A percentile compares a stretch with the other conserved stretches of the same genome.
These are phyloP conservation scores for Leptinotarsa defecta DNA, from an alignment of 1,140 invertebrate genomes.

Conservation along the genomic window DNA sequence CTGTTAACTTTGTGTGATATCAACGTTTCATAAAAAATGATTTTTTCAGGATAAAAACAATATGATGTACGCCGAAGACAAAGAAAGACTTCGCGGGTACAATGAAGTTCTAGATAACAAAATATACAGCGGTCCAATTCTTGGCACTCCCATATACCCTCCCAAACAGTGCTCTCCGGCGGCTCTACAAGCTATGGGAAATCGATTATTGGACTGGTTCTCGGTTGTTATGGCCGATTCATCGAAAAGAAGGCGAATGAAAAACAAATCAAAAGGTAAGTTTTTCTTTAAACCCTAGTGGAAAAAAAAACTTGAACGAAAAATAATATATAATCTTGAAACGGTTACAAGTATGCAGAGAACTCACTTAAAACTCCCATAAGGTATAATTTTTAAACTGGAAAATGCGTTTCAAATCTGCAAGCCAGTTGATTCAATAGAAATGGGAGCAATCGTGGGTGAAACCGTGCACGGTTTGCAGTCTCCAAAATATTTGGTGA, in stretches of 20 bases:
- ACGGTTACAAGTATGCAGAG: neutral
- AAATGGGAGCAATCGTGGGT: no score
- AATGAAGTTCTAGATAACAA: conserved; percentile 70
- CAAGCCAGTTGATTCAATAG: no score
- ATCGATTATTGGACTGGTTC: conserved; percentile 92
- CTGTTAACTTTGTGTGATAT: no score
- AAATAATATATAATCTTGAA: no score
- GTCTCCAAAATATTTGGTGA: no score
- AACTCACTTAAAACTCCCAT: neutral
- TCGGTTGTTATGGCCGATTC: conserved; percentile 86
- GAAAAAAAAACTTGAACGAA: neutral
- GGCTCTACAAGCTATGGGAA: conserved; percentile 83
- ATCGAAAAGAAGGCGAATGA: conserved; percentile 62
- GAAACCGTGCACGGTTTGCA: no score
- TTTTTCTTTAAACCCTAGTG: neutral
- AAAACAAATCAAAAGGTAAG: conserved; percentile 65
- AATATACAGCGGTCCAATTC: conserved; percentile 43
- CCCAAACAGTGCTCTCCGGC: conserved; percentile 60
- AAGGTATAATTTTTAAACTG: no score
- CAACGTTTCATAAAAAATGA: no score
- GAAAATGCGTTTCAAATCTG: no score
- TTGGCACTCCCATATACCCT: conserved; percentile 45
- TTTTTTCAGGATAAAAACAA: conserved; percentile 59
- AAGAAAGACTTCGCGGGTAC: conserved; percentile 68
- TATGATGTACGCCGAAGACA: conserved; percentile 63